A percentile compares a stretch with the other conserved stretches of the same genome.
phyloP scores from a whole-genome alignment of 2,113 vertebrate species.

The Phyllostomus hastatus region DNA sequence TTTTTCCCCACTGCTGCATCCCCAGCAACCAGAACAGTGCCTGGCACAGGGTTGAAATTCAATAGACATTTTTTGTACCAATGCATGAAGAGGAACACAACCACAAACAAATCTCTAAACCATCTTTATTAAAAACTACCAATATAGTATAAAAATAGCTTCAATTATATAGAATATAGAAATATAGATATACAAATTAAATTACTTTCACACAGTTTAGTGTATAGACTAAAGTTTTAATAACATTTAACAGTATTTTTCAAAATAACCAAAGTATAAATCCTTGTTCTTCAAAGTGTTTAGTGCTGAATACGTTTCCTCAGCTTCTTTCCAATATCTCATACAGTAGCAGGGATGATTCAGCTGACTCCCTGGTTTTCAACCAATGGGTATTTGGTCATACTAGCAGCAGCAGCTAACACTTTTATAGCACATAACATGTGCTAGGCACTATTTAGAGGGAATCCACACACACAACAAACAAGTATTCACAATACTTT shows the following conservation, averaged over 20 bases:
- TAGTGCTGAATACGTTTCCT: background rate
- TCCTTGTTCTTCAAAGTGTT: slow-evolving; percentile 6
- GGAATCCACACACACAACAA: background rate
- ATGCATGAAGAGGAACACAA: slow-evolving; percentile 25
- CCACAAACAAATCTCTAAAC: slow-evolving; percentile 27
- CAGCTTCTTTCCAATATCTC: background rate
- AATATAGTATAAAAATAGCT: slow-evolving; percentile 58
- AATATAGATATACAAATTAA: slow-evolving; percentile 58
- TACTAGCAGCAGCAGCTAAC: background rate
- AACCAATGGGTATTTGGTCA: background rate
- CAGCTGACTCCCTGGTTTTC: background rate
- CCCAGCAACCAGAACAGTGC: background rate
- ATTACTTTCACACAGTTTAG: slow-evolving; percentile 32
- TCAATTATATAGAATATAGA: slow-evolving; percentile 37
- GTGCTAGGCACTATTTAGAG: background rate
- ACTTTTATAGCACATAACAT: background rate
- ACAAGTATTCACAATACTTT: background rate
- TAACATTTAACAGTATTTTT: slow-evolving; percentile 19
- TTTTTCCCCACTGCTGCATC: background rate
- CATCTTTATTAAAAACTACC: slow-evolving; percentile 67
- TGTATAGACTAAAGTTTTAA: slow-evolving; percentile 32
- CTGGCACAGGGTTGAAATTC: background rate
- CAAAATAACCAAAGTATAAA: slow-evolving; percentile 28
- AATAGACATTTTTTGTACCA: background rate
- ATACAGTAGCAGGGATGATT: background rate